Percentiles rank a stretch among this genome's conserved stretches.
phyloP scores from a whole-genome alignment of 2,113 vertebrate genomes.

The Antennarius striatus region DNA sequence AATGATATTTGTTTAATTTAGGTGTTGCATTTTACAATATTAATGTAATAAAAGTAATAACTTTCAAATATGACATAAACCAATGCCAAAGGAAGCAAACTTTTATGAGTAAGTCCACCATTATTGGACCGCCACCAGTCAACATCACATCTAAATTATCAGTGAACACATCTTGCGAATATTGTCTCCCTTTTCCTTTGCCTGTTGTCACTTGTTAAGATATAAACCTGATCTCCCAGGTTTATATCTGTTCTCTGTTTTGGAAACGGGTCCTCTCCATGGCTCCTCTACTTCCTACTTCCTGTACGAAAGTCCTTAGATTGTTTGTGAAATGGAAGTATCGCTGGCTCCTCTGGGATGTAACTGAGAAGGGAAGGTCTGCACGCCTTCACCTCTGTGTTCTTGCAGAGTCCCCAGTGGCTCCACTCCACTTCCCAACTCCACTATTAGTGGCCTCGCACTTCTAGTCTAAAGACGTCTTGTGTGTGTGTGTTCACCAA shows the following conservation, averaged over 20 bases:
- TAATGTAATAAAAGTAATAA: neutral
- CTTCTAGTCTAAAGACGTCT: constrained; percentile 31
- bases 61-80: neutral
- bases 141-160: constrained; percentile 33
- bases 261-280: constrained; percentile 29
- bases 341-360: constrained; percentile 60
- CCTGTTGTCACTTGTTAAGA: constrained; percentile 46
- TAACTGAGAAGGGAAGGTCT: constrained; percentile 64
- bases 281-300: constrained; percentile 64
- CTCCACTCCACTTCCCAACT: neutral
- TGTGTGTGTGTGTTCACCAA: constrained; percentile 38
- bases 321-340: constrained; percentile 78
- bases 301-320: constrained; percentile 56
- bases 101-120: constrained; percentile 15
- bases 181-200: constrained; percentile 13
- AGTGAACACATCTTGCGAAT: constrained; percentile 16
- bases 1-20: neutral
- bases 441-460: constrained; percentile 36
- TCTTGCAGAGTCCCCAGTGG: constrained; percentile 57
- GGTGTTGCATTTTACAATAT: neutral
- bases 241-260: constrained; percentile 57
- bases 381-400: constrained; percentile 66
- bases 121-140: constrained; percentile 6
- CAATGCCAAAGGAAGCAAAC: constrained; percentile 12
- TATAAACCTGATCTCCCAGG: constrained; percentile 45